Percentiles rank a stretch among this genome's conserved stretches.
phyloP scores from a whole-genome alignment of 2,888 invertebrate genomes.

The Drosophila sordidapex region DNA sequence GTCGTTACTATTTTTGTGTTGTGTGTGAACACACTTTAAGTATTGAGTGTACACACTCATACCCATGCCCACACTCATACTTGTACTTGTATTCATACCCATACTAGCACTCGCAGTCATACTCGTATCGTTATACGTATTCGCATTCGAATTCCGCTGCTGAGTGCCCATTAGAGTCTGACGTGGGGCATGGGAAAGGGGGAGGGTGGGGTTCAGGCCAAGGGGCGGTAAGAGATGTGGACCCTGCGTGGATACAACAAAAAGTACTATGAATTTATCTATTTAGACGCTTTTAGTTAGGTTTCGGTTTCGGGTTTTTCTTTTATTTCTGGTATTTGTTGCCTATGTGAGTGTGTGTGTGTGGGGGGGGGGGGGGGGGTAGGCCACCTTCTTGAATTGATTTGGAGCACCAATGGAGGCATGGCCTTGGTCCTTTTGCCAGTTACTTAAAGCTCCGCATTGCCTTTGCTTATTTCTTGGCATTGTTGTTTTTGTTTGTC shows the following conservation, averaged over 20 bases:
- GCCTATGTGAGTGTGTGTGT: neutral
- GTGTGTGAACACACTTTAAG: neutral
- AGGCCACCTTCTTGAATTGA: slow-evolving; percentile 57
- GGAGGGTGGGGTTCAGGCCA: neutral
- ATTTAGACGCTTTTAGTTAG: slow-evolving; percentile 75
- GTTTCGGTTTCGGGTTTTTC: slow-evolving; percentile 49
- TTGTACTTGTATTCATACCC: neutral
- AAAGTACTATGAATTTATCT: slow-evolving; percentile 67
- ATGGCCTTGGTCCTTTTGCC: slow-evolving; percentile 34
- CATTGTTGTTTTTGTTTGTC: slow-evolving; percentile 56
- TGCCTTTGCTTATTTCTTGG: slow-evolving; percentile 39
- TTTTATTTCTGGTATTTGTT: slow-evolving; percentile 5
- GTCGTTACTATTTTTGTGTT: slow-evolving; percentile 2
- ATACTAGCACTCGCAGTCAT: slow-evolving; percentile 7
- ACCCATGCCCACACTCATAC: neutral
- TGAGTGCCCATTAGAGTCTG: slow-evolving; percentile 70
- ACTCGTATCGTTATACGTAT: slow-evolving; percentile 14
- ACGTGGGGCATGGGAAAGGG: slow-evolving; percentile 15
- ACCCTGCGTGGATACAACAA: slow-evolving; percentile 25
- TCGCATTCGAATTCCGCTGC: slow-evolving; percentile 43
- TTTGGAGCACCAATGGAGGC: slow-evolving; percentile 44
- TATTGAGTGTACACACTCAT: neutral
- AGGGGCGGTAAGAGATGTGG: slow-evolving; percentile 11
- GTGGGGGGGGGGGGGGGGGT: neutral
- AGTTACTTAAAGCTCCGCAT: slow-evolving; percentile 35